phyloP scores from a whole-genome alignment of 2,888 invertebrate genomes.

The Phengaris alcon region DNA sequence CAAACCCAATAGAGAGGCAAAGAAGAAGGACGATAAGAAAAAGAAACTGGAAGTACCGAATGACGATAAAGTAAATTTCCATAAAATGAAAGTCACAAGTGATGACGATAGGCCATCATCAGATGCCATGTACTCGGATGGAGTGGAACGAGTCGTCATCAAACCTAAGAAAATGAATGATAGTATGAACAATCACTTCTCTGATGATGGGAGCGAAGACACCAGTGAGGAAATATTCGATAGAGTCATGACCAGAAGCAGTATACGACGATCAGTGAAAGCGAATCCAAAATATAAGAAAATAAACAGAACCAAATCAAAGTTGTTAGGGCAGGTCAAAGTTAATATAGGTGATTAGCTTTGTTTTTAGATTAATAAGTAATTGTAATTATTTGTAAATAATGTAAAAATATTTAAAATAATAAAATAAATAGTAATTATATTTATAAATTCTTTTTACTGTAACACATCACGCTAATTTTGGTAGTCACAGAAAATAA shows the following conservation, averaged over 20 bases:
- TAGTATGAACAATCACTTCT: constrained; percentile 74
- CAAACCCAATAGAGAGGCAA: constrained; percentile 62
- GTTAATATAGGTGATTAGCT: constrained; percentile 64
- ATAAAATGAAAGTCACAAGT: constrained; percentile 50
- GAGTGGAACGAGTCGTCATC: constrained; percentile 56
- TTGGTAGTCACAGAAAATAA: too few species aligned
- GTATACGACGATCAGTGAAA: constrained; percentile 69
- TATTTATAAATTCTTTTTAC: too few species aligned
- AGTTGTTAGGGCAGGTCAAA: constrained; percentile 70
- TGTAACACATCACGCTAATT: too few species aligned
- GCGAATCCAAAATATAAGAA: constrained; percentile 76
- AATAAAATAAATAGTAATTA: too few species aligned
- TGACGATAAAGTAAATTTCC: constrained; percentile 50
- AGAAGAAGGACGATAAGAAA: constrained; percentile 68
- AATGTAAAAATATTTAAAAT: background rate
- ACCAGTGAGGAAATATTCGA: constrained; percentile 75
- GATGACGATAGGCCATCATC: constrained; percentile 62
- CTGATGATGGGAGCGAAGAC: constrained; percentile 73
- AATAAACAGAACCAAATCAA: constrained; percentile 70
- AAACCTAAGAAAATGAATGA: constrained; percentile 66
- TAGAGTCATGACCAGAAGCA: constrained; percentile 71
- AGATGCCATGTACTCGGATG: constrained; percentile 58
- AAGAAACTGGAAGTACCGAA: constrained; percentile 59
- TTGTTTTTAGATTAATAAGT: background rate
- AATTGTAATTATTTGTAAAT: constrained; percentile 6